Evolutionary conservation across 2,797 vertebrate species (phyloP).

Genomic region (Nannoperca obscura): DNA sequence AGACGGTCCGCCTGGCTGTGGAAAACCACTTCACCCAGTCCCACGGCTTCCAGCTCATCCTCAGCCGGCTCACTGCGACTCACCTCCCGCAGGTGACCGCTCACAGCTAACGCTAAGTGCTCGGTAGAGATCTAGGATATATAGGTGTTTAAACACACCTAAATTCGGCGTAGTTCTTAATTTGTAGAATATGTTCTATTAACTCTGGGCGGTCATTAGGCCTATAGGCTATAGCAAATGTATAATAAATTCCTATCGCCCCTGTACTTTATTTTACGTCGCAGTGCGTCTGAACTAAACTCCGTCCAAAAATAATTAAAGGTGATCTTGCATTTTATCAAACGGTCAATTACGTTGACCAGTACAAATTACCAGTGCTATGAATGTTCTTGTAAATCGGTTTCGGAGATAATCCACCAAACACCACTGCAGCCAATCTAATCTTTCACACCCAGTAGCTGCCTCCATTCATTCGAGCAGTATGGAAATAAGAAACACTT

Average conservation of each 20-base stretch:
- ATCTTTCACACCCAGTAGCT: not conserved
- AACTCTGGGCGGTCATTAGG: not conserved
- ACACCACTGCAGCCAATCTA: not conserved
- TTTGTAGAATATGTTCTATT: not conserved
- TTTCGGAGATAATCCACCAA: not conserved
- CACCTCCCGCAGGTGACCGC: conserved; percentile 71
- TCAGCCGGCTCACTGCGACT: conserved; percentile 81
- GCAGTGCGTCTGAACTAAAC: not conserved
- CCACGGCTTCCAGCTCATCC: conserved; percentile 82
- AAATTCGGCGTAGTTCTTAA: not conserved
- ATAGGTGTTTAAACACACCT: not conserved
- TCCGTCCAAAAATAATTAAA: not conserved
- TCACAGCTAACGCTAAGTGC: not conserved
- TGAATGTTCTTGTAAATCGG: conserved; percentile 2
- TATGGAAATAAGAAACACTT: not conserved
- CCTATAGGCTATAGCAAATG: too few relatives aligned
- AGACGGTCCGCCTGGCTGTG: conserved; percentile 75
- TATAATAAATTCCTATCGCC: not conserved
- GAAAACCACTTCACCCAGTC: conserved; percentile 69
- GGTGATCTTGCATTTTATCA: not conserved
- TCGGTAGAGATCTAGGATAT: not conserved
- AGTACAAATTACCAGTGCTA: not conserved
- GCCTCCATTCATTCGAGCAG: too few relatives aligned
- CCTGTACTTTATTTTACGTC: not conserved
- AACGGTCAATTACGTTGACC: not conserved